Evolutionary conservation across 2,113 vertebrate species (phyloP).

Genomic region (Alligator sinensis): DNA sequence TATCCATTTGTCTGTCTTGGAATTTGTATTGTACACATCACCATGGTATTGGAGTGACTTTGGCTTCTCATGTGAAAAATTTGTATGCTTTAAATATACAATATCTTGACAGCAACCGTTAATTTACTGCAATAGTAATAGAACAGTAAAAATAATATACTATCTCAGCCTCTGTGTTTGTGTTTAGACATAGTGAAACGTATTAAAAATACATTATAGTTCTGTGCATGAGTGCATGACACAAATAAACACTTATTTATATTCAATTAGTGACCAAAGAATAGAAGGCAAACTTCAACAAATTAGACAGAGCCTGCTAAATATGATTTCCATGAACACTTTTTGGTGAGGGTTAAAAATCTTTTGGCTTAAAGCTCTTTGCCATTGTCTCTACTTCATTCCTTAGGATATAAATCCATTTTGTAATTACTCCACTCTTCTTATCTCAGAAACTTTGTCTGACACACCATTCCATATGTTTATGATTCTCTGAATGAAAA

Average conservation of each 20-base stretch:
- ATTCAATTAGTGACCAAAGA: constrained; percentile 31
- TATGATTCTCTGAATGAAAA: constrained; percentile 86
- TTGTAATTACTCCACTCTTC: constrained; percentile 81
- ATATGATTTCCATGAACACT: constrained; percentile 55
- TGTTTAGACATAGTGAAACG: constrained; percentile 30
- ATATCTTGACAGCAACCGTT: constrained; percentile 51
- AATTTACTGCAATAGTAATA: constrained; percentile 56
- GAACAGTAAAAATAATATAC: not conserved
- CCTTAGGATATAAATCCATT: constrained; percentile 80
- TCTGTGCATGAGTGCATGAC: constrained; percentile 8
- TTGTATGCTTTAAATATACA: constrained; percentile 34
- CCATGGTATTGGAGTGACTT: constrained; percentile 19
- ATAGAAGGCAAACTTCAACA: constrained; percentile 42
- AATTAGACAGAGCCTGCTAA: constrained; percentile 60
- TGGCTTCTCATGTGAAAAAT: constrained; percentile 52
- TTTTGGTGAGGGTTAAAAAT: constrained; percentile 74
- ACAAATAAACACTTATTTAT: constrained; percentile 37
- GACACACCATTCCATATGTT: constrained; percentile 85
- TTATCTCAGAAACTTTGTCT: constrained; percentile 83
- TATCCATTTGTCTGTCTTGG: constrained; percentile 41
- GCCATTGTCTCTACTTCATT: constrained; percentile 72
- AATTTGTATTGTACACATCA: constrained; percentile 57
- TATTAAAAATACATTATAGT: constrained; percentile 46
- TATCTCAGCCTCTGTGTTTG: constrained; percentile 31
- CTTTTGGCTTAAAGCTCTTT: constrained; percentile 74